These are phyloP conservation scores for Euura lappo DNA, from an alignment of 1,140 invertebrate genomes.

Conservation along the genomic window DNA sequence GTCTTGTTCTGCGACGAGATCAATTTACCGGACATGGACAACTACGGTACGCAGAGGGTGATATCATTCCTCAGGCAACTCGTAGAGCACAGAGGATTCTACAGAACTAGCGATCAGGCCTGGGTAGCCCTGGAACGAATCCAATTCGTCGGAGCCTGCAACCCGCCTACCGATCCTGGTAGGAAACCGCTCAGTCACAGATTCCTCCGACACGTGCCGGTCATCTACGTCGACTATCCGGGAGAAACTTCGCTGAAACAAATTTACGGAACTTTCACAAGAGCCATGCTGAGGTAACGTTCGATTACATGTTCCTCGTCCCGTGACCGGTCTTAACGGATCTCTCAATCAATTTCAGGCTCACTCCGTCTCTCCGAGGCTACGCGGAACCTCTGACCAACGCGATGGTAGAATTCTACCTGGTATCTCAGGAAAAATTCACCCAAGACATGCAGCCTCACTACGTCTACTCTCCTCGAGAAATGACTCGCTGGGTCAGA, in stretches of 20 bases:
- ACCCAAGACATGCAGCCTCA: constrained; percentile 99
- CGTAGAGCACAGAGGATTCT: constrained; percentile 94
- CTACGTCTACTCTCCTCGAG: constrained; percentile 99
- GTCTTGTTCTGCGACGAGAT: constrained; percentile 99
- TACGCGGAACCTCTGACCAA: constrained; percentile 97
- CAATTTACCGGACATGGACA: constrained; percentile 98
- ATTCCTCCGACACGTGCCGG: constrained; percentile 93
- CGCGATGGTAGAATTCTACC: constrained; percentile 99
- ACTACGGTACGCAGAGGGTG: constrained; percentile 97
- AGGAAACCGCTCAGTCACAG: constrained; percentile 96
- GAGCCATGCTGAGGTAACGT: constrained; percentile 87
- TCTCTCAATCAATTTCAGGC: constrained; percentile 34
- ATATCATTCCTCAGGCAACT: constrained; percentile 98
- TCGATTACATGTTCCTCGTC: background rate
- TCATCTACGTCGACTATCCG: constrained; percentile 99
- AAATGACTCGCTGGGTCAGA: constrained; percentile 99
- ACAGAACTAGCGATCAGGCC: constrained; percentile 90
- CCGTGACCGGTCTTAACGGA: background rate
- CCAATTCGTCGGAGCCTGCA: constrained; percentile 99
- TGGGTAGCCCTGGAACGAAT: constrained; percentile 98
- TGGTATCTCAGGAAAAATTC: constrained; percentile 95
- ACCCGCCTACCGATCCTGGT: constrained; percentile 99
- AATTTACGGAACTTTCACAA: constrained; percentile 98
- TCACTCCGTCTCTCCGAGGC: constrained; percentile 87
- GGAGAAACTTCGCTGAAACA: constrained; percentile 97